phyloP scores from a whole-genome alignment of 1,140 invertebrate species.

The Amyelois transitella region DNA sequence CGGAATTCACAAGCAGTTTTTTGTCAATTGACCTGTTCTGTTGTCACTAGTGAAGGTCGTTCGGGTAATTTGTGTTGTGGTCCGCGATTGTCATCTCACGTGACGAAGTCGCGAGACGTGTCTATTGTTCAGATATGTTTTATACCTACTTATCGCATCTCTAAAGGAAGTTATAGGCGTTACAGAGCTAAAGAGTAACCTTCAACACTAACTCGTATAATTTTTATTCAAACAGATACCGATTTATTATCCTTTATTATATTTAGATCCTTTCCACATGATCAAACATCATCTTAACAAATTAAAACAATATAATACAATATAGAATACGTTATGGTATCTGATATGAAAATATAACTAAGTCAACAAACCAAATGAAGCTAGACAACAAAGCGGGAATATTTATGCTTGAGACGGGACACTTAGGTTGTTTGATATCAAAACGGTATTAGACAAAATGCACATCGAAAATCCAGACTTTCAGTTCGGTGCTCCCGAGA shows the following conservation, averaged over 20 bases:
- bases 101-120: neutral
- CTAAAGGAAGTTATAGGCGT: neutral
- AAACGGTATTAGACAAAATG: neutral
- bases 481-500: conserved; percentile 1
- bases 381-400: neutral
- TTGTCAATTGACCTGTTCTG: conserved; percentile 17
- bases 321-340: too few relatives aligned
- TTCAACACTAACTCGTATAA: neutral
- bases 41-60: conserved; percentile 29
- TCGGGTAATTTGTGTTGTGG: conserved; percentile 24
- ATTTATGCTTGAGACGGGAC: neutral
- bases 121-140: neutral
- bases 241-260: neutral
- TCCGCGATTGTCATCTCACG: conserved; percentile 22
- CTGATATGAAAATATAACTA: neutral
- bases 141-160: neutral
- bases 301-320: neutral
- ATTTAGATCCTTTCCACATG: neutral
- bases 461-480: neutral
- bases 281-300: neutral
- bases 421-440: neutral
- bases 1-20: conserved; percentile 25
- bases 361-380: neutral
- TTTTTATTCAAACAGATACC: too few relatives aligned
- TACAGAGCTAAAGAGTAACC: neutral